Evolutionary conservation across 2,113 vertebrate genomes (phyloP), one percentile per base, ranked within the genome.

Genomic region (Strix uralensis): DNA sequence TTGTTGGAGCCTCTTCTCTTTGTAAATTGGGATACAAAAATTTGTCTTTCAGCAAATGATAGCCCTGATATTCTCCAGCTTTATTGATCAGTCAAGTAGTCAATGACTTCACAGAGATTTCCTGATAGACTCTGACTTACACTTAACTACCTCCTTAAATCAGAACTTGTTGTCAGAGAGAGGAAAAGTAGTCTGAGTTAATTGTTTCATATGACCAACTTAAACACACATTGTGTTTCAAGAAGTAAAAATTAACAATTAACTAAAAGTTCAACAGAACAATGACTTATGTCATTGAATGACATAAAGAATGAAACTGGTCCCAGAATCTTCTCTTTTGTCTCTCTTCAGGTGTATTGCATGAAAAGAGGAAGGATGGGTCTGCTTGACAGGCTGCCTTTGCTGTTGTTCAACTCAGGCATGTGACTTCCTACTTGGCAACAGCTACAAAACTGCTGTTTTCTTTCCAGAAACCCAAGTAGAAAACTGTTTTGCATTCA

Each of bases 401-500:
- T 90, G 70, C 86, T 54, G 30, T 1, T 52, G 18, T 57, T 79
- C 66, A 55, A 25, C 32, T 32, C 29, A 26, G 26, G 49, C 71
- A 55, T 4, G 54, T 47, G 80, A 49, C 54, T 81, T 95, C 58
- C 81, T 38, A 32, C 83, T 89, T 85, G 91, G 81, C 91, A 83
- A 49, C n/a, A 40, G 47, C 46, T n/a, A 55, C 87, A 79, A 34
- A 80, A n/a, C 49, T 71, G 23, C 70, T 81, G 78, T n/a, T 69
- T 92, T 80, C 72, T 36, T 84, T 86, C 87, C 89, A 96, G 84
- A 91, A 86, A 82, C 10, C 9, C 44, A 71, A 92, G 54, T 26
- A 71, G n/a, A 81, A 91, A 94, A 19, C 5, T 69, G 44, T 11
- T 88, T 51, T 87, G 36, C 22, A 65, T 83, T 94, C 36, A 38